Evolutionary conservation across 2,797 vertebrate genomes (phyloP).

Genomic region (Pteropus rufus): DNA sequence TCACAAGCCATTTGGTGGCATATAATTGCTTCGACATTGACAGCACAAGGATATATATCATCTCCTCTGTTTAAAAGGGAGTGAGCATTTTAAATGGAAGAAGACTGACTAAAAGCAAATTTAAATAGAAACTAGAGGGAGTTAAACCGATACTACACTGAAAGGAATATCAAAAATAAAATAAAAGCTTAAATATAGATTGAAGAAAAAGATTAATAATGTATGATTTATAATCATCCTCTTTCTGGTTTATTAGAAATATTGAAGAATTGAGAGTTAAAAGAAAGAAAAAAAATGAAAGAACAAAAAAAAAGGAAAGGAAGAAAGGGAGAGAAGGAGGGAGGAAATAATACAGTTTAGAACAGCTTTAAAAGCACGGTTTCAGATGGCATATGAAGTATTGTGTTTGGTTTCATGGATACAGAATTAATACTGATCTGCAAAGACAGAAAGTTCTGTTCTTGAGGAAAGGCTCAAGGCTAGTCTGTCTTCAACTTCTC

Average conservation of each 20-base stretch:
- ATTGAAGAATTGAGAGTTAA: not conserved
- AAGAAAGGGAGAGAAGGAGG: not conserved
- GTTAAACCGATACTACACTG: not conserved
- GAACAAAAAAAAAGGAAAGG: fast-evolving
- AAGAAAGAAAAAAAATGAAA: not conserved
- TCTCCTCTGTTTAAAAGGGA: constrained; percentile 2
- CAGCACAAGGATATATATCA: constrained; percentile 37
- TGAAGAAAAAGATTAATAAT: not conserved
- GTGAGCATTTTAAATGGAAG: not conserved
- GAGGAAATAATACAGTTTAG: not conserved
- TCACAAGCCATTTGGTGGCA: constrained; percentile 63
- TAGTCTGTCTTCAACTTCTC: not conserved
- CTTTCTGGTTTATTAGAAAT: not conserved
- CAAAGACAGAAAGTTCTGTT: not conserved
- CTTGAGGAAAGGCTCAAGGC: not conserved
- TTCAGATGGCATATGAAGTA: not conserved
- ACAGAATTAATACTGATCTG: not conserved
- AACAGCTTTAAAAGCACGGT: not conserved
- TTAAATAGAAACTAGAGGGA: constrained; percentile 22
- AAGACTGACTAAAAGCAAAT: not conserved
- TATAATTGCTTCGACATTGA: constrained; percentile 65
- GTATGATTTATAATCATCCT: not conserved
- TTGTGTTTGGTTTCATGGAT: not conserved
- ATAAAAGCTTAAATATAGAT: not conserved
- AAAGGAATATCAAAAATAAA: constrained; percentile 9